phyloP scores from a whole-genome alignment of 2,888 invertebrate species.

The Phasia obesa region DNA sequence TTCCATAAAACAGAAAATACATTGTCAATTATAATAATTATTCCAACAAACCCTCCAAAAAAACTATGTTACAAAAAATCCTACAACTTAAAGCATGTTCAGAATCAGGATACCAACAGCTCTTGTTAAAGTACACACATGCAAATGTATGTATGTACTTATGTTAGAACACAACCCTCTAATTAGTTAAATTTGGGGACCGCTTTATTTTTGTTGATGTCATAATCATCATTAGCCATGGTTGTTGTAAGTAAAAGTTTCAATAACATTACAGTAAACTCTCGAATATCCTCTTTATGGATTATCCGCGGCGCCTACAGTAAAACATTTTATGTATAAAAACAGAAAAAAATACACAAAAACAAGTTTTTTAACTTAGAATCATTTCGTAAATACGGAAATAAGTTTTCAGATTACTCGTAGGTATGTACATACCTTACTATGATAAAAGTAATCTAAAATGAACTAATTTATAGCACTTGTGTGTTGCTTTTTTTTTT shows the following conservation, averaged over 20 bases:
- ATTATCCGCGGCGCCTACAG: too few species aligned
- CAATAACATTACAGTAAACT: constrained; percentile 2
- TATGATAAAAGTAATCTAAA: too few species aligned
- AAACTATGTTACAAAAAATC: neutral
- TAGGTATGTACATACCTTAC: too few species aligned
- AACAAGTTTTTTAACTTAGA: too few species aligned
- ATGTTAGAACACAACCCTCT: constrained; percentile 33
- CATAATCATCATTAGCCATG: constrained; percentile 29
- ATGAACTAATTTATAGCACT: too few species aligned
- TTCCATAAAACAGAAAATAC: too few species aligned
- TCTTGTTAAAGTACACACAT: constrained; percentile 4
- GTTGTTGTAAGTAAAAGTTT: constrained; percentile 9
- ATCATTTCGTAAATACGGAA: too few species aligned
- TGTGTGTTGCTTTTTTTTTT: too few species aligned
- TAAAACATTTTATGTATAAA: too few species aligned
- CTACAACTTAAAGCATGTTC: constrained; percentile 37
- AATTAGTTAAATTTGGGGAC: constrained; percentile 60
- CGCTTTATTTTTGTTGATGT: constrained; percentile 52
- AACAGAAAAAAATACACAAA: too few species aligned
- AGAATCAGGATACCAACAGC: neutral
- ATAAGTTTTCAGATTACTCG: too few species aligned
- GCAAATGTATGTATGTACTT: neutral
- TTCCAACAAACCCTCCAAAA: constrained; percentile 3
- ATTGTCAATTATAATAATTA: constrained; percentile 42
- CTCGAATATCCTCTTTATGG: constrained; percentile 14